A percentile compares a stretch with the other conserved stretches of the same genome.
These are phyloP conservation scores for Setophaga coronata DNA, from an alignment of 2,113 vertebrate genomes.

Conservation along the genomic window DNA sequence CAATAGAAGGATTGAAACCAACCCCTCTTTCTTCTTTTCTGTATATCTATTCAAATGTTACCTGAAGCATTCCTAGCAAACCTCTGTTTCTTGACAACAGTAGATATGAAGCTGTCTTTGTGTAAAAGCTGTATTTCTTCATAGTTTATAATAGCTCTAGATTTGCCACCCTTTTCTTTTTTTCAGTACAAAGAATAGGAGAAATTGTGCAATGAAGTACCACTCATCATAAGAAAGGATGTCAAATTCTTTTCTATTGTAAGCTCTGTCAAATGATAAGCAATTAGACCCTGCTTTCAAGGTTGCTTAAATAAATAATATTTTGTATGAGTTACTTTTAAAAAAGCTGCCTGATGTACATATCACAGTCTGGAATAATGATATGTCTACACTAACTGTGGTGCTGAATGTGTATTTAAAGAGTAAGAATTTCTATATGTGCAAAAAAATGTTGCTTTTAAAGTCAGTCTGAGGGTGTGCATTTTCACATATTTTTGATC, in stretches of 20 bases:
- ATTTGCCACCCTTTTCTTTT: neutral
- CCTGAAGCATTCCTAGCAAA: neutral
- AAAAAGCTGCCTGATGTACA: neutral
- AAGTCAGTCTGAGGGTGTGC: neutral
- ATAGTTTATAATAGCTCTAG: neutral
- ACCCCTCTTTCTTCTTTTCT: neutral
- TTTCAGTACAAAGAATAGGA: neutral
- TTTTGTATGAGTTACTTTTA: neutral
- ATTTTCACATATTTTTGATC: neutral
- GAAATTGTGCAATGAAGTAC: constrained; percentile 11
- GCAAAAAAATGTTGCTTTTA: neutral
- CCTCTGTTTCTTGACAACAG: neutral
- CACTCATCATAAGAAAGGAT: neutral
- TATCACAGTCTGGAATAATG: neutral
- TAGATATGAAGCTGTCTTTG: neutral
- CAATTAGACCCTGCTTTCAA: constrained; percentile 39
- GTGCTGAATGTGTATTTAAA: neutral
- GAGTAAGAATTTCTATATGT: neutral
- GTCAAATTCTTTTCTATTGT: neutral
- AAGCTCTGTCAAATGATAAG: constrained; percentile 9
- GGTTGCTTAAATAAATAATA: constrained; percentile 1
- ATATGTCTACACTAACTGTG: neutral
- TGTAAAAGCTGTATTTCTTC: neutral
- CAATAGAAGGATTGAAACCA: neutral
- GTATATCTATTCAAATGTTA: neutral